Percentiles rank a stretch among this genome's conserved stretches.
These are phyloP conservation scores for Perodicticus potto DNA, from an alignment of 2,797 vertebrate genomes.

Conservation along the genomic window DNA sequence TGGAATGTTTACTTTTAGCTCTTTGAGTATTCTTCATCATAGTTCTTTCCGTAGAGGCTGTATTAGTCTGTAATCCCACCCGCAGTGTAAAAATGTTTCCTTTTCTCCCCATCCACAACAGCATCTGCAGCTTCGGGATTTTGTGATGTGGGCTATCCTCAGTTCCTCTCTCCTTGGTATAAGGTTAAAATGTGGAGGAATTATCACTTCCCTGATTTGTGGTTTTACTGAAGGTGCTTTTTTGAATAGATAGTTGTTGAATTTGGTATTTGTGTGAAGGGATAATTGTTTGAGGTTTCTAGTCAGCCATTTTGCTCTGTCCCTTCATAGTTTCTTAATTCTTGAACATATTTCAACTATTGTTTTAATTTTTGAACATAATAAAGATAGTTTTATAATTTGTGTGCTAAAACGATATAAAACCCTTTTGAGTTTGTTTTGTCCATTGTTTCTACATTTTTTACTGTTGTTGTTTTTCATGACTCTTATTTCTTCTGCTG, in stretches of 20 bases:
- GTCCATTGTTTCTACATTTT: not conserved
- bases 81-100: no score
- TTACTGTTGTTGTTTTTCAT: not conserved
- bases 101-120: no score
- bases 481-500: not conserved
- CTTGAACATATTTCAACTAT: not conserved
- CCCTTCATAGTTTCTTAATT: not conserved
- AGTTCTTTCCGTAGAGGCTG: no score
- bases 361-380: not conserved
- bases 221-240: not conserved
- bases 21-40: no score
- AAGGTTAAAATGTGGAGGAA: not conserved
- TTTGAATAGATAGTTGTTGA: not conserved
- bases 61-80: no score
- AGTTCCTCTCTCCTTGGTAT: not conserved
- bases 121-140: no score
- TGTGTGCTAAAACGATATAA: not conserved
- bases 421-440: not conserved
- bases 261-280: not conserved
- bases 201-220: not conserved
- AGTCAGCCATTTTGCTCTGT: not conserved
- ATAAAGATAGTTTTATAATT: not conserved
- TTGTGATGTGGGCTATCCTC: not conserved
- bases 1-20: no score
- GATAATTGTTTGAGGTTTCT: not conserved